Base-by-base conservation (phyloP, 92 coral and sea anemone species). In the Scolanthus callimorphus region DNA sequence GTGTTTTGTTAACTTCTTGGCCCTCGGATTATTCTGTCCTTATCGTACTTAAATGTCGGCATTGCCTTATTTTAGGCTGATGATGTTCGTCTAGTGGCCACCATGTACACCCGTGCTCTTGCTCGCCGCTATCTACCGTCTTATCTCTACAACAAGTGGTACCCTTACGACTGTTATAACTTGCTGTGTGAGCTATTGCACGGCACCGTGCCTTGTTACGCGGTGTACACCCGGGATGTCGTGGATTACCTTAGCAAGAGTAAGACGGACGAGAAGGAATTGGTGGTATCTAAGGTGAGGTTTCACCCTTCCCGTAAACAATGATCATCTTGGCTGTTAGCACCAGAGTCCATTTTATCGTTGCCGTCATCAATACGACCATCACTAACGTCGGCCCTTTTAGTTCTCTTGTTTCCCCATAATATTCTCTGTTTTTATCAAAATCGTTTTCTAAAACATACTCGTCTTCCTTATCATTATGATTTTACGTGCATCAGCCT, bases 181-280 rank as follows among this genome's bases (percentile, higher is more conserved):
- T 82, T 85, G 25, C 74, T 81, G 29, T 92, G 98, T 53, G 98
- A 92, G 69, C 85, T 89, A 66, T 63, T 92, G 43, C 77, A 70
- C 61, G 98, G 98, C n/a, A 79, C 68, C 19, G 90, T 85, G 38
- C 77, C 91, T 1, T 92, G 98, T 48, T 89, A 80, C 58, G 90
- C 74, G 8, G 53, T 70, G 12, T 80, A 84, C 72, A 84, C 96
- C 3, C 70, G 73, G 57, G 86, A 85, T 62, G 91, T 91, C n/a
- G 90, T 70, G 52, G 83, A 78, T 72, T 70, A 88, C 39, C 84
- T 85, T 31, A 74, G 76, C 45, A 85, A 74, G 45, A 39, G 57
- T 29, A 91, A 69, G 17, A 75, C 67, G 2, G 91, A 84, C 44
- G 90, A 86, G 38, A 49, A 63, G 2, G 90, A 86, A 31, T 73